Percentiles rank a stretch among this genome's conserved stretches.
Conservation (phyloP, 2,888 invertebrate genomes). For the Amblyjoppa proteus region DNA sequence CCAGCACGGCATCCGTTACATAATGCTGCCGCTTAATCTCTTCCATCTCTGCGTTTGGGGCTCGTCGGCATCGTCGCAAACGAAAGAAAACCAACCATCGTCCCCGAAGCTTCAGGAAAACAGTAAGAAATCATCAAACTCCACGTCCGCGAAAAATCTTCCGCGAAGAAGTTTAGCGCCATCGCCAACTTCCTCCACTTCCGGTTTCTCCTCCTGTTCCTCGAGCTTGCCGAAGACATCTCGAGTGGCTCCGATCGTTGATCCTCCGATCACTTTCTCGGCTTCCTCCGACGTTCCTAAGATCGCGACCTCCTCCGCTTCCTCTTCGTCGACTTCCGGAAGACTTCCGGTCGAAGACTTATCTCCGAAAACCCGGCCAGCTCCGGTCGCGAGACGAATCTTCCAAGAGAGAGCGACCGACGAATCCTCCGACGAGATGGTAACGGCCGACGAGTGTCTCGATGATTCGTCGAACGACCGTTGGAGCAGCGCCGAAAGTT, state of each 20-base stretch:
- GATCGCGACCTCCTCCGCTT: not conserved
- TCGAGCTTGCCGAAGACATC: not conserved
- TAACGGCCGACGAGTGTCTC: constrained; percentile 27
- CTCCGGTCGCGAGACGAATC: not conserved
- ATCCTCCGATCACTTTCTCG: not conserved
- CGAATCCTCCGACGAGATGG: constrained; percentile 47
- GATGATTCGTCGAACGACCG: constrained; percentile 52
- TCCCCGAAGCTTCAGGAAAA: not conserved
- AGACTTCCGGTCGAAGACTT: not conserved
- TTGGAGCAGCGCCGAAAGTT: constrained; percentile 45
- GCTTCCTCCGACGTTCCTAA: not conserved
- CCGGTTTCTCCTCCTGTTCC: constrained; percentile 16
- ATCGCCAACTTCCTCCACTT: constrained; percentile 9
- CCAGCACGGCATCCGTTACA: constrained; percentile 44
- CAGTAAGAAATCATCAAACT: not conserved
- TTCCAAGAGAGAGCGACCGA: not conserved
- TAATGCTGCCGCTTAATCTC: constrained; percentile 45
- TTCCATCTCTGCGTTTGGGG: constrained; percentile 46
- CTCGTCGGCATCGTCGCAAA: constrained; percentile 4
- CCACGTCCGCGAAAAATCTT: not conserved
- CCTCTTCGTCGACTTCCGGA: not conserved
- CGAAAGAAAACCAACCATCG: not conserved
- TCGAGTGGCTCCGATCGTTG: not conserved
- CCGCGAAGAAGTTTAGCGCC: not conserved
- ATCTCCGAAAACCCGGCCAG: not conserved